Evolutionary conservation across 1,140 invertebrate species (phyloP), one percentile per base, ranked within the genome.

Genomic region (Saccostrea glomerata): DNA sequence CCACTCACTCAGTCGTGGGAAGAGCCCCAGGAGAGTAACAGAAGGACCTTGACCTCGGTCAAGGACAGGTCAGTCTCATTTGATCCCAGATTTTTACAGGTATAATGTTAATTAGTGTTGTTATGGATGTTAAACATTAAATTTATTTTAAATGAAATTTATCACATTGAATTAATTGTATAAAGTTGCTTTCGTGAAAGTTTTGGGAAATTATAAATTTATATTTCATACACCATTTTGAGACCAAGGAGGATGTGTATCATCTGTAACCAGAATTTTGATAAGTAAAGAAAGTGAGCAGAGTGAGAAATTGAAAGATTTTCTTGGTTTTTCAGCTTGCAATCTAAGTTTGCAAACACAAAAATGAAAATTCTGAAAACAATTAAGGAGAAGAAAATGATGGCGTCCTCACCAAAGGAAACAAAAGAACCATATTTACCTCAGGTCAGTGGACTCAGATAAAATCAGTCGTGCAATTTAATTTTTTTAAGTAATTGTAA

Each of bases 301-400:
- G 30, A 36, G 30, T 36, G 30, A 36, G 30, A 1, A 2, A 36
- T 0, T 36, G 9, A 60, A 60, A 17, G 58, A 17, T 60, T 60
- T 20, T 63, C 15, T 30, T 82, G 40, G 25, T 84, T 54, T 82
- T 56, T 63, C 66, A 87, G 86, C 40, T 58, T 90, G 0, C 86
- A 90, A 58, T 88, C 89, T 40, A 91, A 87, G 86, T 56, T 91
- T n/a, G 82, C 86, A 25, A 89, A 54, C 30, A 91, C 84, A 30
- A 90, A 86, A 23, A 87, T 87, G 47, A 90, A 86, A 36, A 56
- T 91, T 40, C 20, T 91, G 55, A 77, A 87, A 15, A 89, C 87
- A 17, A 89, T 91, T 25, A 90, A 89, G 85, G 82, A 89, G 23
- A 90, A 88, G 12, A 87, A 88, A 17, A 30, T 73, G 30, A 77